Evolutionary conservation across 2,888 invertebrate species (phyloP).

Genomic region (Oscheius sp.): DNA sequence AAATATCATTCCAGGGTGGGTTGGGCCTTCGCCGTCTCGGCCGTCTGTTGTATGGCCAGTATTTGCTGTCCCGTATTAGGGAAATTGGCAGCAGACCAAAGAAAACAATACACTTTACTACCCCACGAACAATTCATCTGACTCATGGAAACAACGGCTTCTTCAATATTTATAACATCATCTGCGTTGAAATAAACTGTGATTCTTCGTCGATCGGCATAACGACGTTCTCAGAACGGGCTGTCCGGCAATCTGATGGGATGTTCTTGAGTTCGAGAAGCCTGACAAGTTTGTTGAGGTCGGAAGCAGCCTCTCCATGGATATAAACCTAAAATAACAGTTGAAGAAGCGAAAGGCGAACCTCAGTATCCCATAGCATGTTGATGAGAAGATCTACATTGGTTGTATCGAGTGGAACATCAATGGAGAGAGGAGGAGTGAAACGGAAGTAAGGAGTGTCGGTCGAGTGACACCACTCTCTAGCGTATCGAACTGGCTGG

Average conservation of each 20-base stretch:
- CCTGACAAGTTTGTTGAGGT: not conserved
- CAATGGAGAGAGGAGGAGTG: slow-evolving; percentile 32
- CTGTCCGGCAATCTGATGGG: not conserved
- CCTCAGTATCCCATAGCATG: slow-evolving; percentile 31
- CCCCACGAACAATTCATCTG: slow-evolving; percentile 26
- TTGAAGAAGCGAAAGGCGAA: no score
- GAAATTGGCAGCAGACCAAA: slow-evolving; percentile 27
- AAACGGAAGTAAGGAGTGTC: slow-evolving; percentile 45
- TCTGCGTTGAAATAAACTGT: not conserved
- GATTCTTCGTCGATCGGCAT: not conserved
- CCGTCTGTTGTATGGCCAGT: slow-evolving; percentile 29
- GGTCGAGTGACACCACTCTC: slow-evolving; percentile 50
- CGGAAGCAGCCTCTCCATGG: slow-evolving; percentile 16
- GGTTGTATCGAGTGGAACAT: slow-evolving; percentile 25
- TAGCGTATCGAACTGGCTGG: slow-evolving; percentile 45
- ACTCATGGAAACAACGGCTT: no score
- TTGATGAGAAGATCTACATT: slow-evolving; percentile 2
- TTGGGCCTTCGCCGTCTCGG: slow-evolving; percentile 27
- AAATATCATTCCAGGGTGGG: slow-evolving; percentile 14
- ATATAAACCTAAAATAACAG: no score
- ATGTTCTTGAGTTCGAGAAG: slow-evolving; percentile 4
- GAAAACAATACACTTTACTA: slow-evolving; percentile 14
- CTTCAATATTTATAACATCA: not conserved
- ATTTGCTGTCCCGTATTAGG: slow-evolving; percentile 31
- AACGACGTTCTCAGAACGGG: not conserved